phyloP scores from a whole-genome alignment of 2,888 invertebrate genomes.

The Chromoteleia sp. region DNA sequence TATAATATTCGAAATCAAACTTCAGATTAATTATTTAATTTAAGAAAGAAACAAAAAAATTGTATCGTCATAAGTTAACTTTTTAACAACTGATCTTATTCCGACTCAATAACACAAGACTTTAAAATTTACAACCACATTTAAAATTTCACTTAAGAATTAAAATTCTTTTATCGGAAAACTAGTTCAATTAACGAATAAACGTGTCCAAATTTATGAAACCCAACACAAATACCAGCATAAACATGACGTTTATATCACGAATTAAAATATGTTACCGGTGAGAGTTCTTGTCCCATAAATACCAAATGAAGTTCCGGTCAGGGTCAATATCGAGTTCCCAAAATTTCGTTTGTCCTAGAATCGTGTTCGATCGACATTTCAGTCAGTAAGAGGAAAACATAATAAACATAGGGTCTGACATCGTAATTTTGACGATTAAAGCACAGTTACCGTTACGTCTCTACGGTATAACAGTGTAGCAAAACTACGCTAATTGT shows the following conservation, averaged over 20 bases:
- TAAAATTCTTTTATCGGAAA: background rate
- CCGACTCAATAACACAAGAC: background rate
- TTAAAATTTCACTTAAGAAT: background rate
- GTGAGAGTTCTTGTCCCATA: conserved; percentile 60
- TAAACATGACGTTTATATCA: conserved; percentile 16
- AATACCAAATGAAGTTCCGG: conserved; percentile 46
- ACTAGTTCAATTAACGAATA: conserved; percentile 13
- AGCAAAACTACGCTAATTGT: conserved; percentile 42
- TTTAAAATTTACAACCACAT: background rate
- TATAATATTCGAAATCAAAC: too few species aligned
- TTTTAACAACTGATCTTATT: background rate
- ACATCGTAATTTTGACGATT: conserved; percentile 49
- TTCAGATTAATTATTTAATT: too few species aligned
- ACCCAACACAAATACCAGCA: background rate
- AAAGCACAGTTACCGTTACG: conserved; percentile 63
- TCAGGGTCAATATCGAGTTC: conserved; percentile 46
- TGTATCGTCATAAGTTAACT: background rate
- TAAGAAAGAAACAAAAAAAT: too few species aligned
- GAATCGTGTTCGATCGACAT: conserved; percentile 27
- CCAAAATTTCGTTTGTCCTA: conserved; percentile 60
- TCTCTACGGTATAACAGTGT: conserved; percentile 27
- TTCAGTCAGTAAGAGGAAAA: conserved; percentile 4
- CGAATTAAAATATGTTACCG: conserved; percentile 70
- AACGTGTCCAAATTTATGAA: conserved; percentile 8
- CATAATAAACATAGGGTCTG: conserved; percentile 13